A percentile compares a stretch with the other conserved stretches of the same genome.
phyloP scores from a whole-genome alignment of 2,888 invertebrate genomes.

The Drosophila antonietae region DNA sequence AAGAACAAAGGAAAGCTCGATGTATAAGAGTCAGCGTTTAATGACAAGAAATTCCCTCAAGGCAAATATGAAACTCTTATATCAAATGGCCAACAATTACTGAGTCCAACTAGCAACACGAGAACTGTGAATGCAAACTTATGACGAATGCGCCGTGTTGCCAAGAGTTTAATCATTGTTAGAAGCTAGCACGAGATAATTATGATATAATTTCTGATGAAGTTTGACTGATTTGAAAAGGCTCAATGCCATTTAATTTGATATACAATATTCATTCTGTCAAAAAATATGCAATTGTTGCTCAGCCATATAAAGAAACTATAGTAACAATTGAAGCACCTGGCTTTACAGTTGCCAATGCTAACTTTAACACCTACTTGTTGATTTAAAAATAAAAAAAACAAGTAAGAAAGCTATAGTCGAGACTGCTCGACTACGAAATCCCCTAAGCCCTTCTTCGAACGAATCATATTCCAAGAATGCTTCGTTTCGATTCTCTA shows the following conservation, averaged over 20 bases:
- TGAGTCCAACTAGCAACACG: neutral
- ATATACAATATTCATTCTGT: neutral
- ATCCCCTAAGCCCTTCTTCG: no score
- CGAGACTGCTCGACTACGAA: no score
- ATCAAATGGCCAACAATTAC: conserved; percentile 11
- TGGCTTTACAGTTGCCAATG: conserved; percentile 38
- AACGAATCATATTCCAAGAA: no score
- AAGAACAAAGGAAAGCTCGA: conserved; percentile 46
- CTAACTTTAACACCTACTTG: conserved; percentile 60
- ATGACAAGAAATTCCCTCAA: conserved; percentile 26
- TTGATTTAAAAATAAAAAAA: conserved; percentile 8
- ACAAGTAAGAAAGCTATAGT: no score
- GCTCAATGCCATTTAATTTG: neutral
- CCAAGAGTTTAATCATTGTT: neutral
- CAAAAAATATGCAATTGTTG: neutral
- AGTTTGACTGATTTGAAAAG: neutral
- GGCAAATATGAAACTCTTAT: conserved; percentile 12
- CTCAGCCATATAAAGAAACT: conserved; percentile 7
- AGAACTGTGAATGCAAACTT: conserved; percentile 1
- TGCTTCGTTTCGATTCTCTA: no score
- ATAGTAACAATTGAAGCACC: conserved; percentile 41
- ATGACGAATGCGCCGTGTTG: conserved; percentile 44
- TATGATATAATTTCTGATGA: conserved; percentile 17
- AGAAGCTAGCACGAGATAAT: neutral
- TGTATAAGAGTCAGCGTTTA: conserved; percentile 9